These are phyloP conservation scores for Neomonachus schauinslandi DNA, from an alignment of 2,113 vertebrate genomes.

Conservation along the genomic window DNA sequence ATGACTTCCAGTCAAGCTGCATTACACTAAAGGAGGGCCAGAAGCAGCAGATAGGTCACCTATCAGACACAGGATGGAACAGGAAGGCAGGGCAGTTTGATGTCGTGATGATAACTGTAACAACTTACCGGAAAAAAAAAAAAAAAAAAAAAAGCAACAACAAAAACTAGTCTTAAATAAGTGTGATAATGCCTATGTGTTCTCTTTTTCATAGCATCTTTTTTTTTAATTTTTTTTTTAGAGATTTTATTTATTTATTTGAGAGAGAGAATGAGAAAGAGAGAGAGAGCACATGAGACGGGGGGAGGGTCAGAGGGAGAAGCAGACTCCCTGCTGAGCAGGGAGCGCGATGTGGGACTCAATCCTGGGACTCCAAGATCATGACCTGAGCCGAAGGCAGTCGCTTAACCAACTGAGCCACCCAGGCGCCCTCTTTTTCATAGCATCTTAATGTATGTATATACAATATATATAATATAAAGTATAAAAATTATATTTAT, in stretches of 20 bases:
- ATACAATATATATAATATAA: not conserved
- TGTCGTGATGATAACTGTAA: not conserved
- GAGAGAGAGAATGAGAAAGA: no score
- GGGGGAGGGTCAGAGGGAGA: no score
- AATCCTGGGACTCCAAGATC: no score
- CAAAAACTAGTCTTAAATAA: not conserved
- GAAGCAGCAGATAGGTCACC: not conserved
- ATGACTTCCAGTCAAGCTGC: fast-evolving
- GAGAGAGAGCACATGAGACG: no score
- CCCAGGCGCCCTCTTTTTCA: not conserved
- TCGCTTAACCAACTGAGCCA: no score
- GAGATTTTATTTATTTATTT: no score
- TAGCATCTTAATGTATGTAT: not conserved
- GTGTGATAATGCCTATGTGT: not conserved
- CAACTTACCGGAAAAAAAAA: not conserved
- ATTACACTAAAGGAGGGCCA: fast-evolving
- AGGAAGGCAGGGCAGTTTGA: not conserved
- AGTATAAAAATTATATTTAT: not conserved
- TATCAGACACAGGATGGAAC: not conserved
- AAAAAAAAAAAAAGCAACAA: not conserved
- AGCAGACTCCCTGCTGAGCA: no score
- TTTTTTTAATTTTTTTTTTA: no score
- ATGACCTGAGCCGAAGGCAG: no score
- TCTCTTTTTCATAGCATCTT: not conserved
- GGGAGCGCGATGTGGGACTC: no score